Evolutionary conservation across 2,888 invertebrate genomes (phyloP).

Genomic region (Caenorhabditis sp.): DNA sequence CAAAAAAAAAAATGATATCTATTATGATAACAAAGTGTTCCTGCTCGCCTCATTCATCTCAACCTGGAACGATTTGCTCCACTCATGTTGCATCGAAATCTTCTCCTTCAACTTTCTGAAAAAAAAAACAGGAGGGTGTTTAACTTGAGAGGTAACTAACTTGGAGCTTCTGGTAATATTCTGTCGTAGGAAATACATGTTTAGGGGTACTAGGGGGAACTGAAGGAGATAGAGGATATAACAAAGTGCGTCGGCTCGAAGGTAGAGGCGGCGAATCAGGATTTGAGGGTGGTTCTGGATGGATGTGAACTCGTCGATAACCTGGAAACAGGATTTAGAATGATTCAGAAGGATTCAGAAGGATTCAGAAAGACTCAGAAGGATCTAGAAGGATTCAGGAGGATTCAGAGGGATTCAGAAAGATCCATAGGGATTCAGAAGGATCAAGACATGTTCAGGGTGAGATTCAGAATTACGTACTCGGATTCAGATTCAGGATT

Average conservation of each 20-base stretch:
- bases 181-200: slow-evolving; percentile 48
- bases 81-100: slow-evolving; percentile 25
- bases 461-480: too few relatives aligned
- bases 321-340: slow-evolving; percentile 13
- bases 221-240: slow-evolving; percentile 55
- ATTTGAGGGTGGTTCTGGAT: slow-evolving; percentile 25
- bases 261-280: slow-evolving; percentile 12
- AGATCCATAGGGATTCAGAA: too few relatives aligned
- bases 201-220: slow-evolving; percentile 50
- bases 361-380: too few relatives aligned
- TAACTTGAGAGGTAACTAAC: too few relatives aligned
- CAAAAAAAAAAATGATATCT: background rate
- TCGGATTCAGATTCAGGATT: too few relatives aligned
- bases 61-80: slow-evolving; percentile 28
- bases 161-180: slow-evolving; percentile 48
- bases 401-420: too few relatives aligned
- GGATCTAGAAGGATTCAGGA: too few relatives aligned
- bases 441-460: too few relatives aligned
- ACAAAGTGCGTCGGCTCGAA: slow-evolving; percentile 48
- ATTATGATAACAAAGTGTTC: background rate
- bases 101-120: slow-evolving; percentile 36
- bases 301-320: slow-evolving; percentile 48
- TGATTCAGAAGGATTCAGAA: too few relatives aligned
- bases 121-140: too few relatives aligned
- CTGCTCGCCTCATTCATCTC: slow-evolving; percentile 18